These are phyloP conservation scores for Neostethus bicornis DNA, from an alignment of 2,797 vertebrate genomes.

Conservation along the genomic window DNA sequence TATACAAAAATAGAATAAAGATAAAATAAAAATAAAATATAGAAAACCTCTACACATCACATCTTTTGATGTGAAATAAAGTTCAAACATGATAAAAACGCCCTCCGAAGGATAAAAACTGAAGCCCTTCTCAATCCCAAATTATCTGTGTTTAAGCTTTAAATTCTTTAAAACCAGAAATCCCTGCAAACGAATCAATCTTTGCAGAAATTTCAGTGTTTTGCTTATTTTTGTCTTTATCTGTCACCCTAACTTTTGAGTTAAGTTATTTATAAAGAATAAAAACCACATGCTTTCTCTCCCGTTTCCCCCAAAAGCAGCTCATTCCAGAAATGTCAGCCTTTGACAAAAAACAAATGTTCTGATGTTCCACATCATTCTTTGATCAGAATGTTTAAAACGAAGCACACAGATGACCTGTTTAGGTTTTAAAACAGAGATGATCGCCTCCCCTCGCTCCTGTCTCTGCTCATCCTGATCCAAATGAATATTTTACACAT, in stretches of 20 bases:
- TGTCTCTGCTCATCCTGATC: slow-evolving; percentile 6
- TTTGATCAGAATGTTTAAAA: background rate
- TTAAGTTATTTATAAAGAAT: background rate
- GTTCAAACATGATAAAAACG: too few relatives aligned
- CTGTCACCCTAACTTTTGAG: background rate
- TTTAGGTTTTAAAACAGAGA: rapidly evolving
- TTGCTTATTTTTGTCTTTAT: background rate
- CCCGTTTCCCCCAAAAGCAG: too few relatives aligned
- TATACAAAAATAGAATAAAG: too few relatives aligned
- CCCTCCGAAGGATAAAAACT: too few relatives aligned
- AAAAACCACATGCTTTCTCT: background rate
- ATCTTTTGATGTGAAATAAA: too few relatives aligned
- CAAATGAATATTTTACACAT: slow-evolving; percentile 43
- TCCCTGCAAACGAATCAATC: background rate
- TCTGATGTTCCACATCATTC: background rate
- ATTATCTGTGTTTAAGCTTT: background rate
- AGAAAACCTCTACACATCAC: too few relatives aligned
- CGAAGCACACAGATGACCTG: background rate
- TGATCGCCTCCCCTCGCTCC: background rate
- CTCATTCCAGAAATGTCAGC: too few relatives aligned
- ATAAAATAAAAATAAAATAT: too few relatives aligned
- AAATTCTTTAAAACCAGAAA: background rate
- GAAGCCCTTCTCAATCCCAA: too few relatives aligned
- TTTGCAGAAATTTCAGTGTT: background rate
- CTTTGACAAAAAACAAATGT: too few relatives aligned